Percentiles rank a stretch among this genome's conserved stretches.
phyloP scores from a whole-genome alignment of 2,888 invertebrate genomes.

The Piscicola geometra region DNA sequence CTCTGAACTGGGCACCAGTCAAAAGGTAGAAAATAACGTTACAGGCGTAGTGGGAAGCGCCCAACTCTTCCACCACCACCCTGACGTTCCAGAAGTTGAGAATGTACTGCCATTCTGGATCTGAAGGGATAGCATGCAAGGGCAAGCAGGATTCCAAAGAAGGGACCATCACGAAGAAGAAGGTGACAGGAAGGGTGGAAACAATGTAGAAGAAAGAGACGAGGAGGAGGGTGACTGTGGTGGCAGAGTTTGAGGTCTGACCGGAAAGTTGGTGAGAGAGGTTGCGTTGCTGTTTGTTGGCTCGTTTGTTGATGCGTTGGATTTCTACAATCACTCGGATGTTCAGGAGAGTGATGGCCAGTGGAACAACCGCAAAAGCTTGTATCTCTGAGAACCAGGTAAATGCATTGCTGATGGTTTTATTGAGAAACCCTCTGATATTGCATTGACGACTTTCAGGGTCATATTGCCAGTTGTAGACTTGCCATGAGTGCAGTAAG shows the following conservation, averaged over 20 bases:
- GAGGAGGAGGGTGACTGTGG: conserved; percentile 53
- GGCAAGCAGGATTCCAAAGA: conserved; percentile 43
- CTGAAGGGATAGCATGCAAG: conserved; percentile 45
- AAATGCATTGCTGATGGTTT: conserved; percentile 40
- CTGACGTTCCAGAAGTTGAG: conserved; percentile 48
- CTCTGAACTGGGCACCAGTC: conserved; percentile 53
- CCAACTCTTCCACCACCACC: conserved; percentile 49
- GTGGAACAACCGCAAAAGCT: conserved; percentile 52
- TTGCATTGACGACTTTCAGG: conserved; percentile 44
- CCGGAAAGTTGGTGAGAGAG: too few species aligned
- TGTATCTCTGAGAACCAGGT: conserved; percentile 50
- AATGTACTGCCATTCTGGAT: conserved; percentile 48
- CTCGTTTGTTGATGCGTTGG: conserved; percentile 41
- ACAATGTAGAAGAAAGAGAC: conserved; percentile 51
- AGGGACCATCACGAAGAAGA: conserved; percentile 47
- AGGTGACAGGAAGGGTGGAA: conserved; percentile 50
- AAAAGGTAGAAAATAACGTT: conserved; percentile 53
- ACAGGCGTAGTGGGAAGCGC: conserved; percentile 51
- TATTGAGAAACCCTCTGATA: conserved; percentile 24
- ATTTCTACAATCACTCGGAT: conserved; percentile 52
- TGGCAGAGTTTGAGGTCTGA: conserved; percentile 46
- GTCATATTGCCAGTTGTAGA: conserved; percentile 53
- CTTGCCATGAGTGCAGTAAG: conserved; percentile 49
- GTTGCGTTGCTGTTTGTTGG: background rate
- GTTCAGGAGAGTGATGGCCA: conserved; percentile 53